Conservation (phyloP, 2,797 vertebrate species). For the Lates japonicus region DNA sequence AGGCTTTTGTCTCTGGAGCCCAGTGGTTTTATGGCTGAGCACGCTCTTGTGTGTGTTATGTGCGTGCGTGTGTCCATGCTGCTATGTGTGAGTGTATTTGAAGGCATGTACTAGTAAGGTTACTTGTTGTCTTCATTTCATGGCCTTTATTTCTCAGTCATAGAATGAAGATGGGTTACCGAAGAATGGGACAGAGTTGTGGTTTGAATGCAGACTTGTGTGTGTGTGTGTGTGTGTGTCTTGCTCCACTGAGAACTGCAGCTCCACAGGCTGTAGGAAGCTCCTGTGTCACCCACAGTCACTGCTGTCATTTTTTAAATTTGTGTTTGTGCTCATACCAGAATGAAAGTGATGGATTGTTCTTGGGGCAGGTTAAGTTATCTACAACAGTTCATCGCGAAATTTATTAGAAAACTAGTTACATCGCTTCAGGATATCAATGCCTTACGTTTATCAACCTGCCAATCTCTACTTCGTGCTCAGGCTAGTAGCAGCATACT, state of each 20-base stretch:
- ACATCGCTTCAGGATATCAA: background rate
- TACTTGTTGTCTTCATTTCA: slow-evolving; percentile 74
- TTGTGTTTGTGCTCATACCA: background rate
- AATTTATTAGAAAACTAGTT: background rate
- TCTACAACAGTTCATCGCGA: slow-evolving; percentile 8
- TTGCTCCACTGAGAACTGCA: background rate
- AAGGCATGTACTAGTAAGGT: slow-evolving; percentile 40
- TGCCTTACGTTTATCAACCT: background rate
- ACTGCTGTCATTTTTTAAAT: background rate
- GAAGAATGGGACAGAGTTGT: background rate
- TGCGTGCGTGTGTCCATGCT: slow-evolving; percentile 8
- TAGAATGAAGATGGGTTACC: slow-evolving; percentile 40
- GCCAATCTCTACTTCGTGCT: background rate
- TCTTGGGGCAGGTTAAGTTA: background rate
- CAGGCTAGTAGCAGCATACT: background rate
- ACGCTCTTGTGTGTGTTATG: slow-evolving; percentile 43
- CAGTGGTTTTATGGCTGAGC: slow-evolving; percentile 80
- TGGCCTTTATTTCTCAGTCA: slow-evolving; percentile 64
- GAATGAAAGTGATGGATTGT: slow-evolving; percentile 20
- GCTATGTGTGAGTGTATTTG: slow-evolving; percentile 25
- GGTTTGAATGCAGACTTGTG: slow-evolving; percentile 10
- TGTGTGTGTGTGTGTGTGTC: slow-evolving; percentile 14
- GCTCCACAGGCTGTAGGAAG: slow-evolving; percentile 20
- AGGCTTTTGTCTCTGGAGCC: slow-evolving; percentile 87
- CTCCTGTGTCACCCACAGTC: slow-evolving; percentile 24